These are phyloP conservation scores for Bovichtus variegatus DNA, from an alignment of 2,797 vertebrate species.

Conservation along the genomic window DNA sequence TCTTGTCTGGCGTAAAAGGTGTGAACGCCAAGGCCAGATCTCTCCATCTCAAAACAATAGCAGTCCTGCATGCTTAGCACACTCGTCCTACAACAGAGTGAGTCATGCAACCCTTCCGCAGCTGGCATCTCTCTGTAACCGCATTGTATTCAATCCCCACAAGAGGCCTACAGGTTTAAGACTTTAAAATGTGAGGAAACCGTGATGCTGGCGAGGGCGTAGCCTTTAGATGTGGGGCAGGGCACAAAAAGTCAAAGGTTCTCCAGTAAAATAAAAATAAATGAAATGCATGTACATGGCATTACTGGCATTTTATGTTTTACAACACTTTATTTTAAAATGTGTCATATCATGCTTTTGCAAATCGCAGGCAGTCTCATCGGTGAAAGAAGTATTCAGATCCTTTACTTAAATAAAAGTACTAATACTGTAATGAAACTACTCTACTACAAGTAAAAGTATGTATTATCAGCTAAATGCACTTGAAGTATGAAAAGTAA, in stretches of 20 bases:
- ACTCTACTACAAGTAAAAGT: neutral
- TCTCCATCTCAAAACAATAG: neutral
- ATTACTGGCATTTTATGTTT: neutral
- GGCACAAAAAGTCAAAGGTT: neutral
- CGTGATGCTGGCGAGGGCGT: neutral
- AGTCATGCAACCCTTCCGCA: conserved; percentile 33
- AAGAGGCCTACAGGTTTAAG: neutral
- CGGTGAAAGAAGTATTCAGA: neutral
- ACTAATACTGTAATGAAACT: neutral
- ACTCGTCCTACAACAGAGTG: conserved; percentile 5
- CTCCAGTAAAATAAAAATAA: no score
- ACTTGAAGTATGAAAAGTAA: neutral
- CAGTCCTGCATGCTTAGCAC: conserved; percentile 12
- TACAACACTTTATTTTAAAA: neutral
- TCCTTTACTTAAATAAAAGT: neutral
- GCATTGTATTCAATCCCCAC: neutral
- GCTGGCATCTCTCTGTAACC: neutral
- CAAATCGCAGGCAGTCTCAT: neutral
- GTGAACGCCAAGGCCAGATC: neutral
- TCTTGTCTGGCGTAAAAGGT: neutral
- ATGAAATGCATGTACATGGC: neutral
- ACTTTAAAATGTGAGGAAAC: neutral
- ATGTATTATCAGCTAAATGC: neutral
- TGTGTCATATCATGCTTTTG: neutral
- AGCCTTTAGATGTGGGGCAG: neutral